phyloP scores from a whole-genome alignment of 1,140 invertebrate species.

The Melitaea cinxia region DNA sequence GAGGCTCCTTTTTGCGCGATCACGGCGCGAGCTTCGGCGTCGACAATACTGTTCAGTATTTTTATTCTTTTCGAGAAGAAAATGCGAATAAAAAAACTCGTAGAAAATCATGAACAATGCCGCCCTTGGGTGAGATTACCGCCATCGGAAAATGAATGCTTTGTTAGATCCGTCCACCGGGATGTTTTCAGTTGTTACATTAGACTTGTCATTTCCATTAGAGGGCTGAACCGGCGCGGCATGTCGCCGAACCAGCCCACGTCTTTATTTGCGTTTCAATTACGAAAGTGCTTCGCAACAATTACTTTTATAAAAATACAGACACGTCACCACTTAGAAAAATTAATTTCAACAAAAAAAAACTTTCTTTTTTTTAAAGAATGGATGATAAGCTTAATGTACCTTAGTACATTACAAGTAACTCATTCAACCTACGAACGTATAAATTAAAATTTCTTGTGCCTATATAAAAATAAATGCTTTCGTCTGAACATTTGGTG shows the following conservation, averaged over 20 bases:
- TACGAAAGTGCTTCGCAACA: constrained; percentile 55
- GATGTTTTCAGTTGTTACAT: constrained; percentile 76
- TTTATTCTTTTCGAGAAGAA: constrained; percentile 75
- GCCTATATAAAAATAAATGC: too few relatives aligned
- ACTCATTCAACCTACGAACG: too few relatives aligned
- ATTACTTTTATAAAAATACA: constrained; percentile 37
- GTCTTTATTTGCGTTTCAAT: constrained; percentile 63
- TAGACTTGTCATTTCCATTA: constrained; percentile 77
- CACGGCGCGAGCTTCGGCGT: constrained; percentile 70
- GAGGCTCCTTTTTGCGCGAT: constrained; percentile 75
- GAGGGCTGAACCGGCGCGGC: constrained; percentile 54
- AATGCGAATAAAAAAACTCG: constrained; percentile 71
- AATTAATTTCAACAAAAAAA: constrained; percentile 16
- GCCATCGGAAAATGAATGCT: constrained; percentile 80
- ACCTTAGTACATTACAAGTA: too few relatives aligned
- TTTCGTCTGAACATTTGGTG: too few relatives aligned
- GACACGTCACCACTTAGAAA: constrained; percentile 12
- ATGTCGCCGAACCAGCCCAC: constrained; percentile 58
- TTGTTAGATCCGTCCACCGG: constrained; percentile 74
- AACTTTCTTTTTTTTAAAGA: not conserved
- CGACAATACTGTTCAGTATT: constrained; percentile 79
- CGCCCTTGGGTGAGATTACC: constrained; percentile 78
- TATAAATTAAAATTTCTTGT: too few relatives aligned
- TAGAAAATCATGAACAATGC: constrained; percentile 77
- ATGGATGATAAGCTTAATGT: not conserved